Conservation (phyloP, 2,888 invertebrate species). For the Eupithecia vulgata region DNA sequence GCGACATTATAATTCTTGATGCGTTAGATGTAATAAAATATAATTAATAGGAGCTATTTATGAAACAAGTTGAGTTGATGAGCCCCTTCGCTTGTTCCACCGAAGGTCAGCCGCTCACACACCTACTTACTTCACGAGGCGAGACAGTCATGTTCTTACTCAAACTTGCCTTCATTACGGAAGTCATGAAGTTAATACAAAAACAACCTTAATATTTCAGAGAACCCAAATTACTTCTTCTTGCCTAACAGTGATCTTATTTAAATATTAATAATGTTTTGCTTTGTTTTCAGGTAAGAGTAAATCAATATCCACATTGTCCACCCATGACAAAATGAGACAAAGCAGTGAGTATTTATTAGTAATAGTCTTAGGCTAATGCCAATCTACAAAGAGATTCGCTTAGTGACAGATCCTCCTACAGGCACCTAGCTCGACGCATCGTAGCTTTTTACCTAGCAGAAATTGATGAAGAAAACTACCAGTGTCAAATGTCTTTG, state of each 20-base stretch:
- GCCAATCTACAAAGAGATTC: neutral
- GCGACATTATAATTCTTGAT: conserved; percentile 44
- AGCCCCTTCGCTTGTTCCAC: conserved; percentile 69
- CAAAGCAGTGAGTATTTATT: conserved; percentile 15
- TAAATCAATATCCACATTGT: conserved; percentile 49
- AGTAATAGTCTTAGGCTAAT: neutral
- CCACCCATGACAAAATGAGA: neutral
- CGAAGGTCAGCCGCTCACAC: conserved; percentile 73
- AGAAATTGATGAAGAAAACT: neutral
- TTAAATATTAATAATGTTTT: neutral
- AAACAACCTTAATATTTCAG: neutral
- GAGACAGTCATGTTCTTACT: conserved; percentile 32
- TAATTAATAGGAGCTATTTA: conserved; percentile 61
- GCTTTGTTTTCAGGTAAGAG: conserved; percentile 63
- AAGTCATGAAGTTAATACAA: conserved; percentile 6
- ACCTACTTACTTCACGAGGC: conserved; percentile 57
- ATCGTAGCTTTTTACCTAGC: neutral
- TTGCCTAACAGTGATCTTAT: neutral
- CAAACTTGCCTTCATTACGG: conserved; percentile 14
- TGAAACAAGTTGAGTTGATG: conserved; percentile 68
- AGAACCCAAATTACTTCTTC: neutral
- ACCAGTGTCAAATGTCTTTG: neutral
- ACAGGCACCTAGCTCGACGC: no score
- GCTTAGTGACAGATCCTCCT: no score
- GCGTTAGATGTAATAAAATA: conserved; percentile 55